Base-by-base conservation (phyloP, 2,888 invertebrate species). In the Palloptera scutellata region DNA sequence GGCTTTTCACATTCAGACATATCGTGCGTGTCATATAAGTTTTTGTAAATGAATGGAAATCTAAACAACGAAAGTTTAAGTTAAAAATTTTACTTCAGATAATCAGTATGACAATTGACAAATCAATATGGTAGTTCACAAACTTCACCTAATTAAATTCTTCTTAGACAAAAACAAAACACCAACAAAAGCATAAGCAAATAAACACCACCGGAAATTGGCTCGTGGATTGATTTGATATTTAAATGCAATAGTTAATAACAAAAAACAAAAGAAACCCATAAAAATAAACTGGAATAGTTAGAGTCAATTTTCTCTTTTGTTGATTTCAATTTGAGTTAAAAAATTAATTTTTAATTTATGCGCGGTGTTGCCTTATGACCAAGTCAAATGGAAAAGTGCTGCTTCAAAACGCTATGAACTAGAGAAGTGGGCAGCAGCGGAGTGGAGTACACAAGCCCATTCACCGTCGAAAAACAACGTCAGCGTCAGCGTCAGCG, bases 291-390 rank as follows among this genome's bases (percentile, higher is more conserved):
- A 12, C 52, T 52, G 52, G 52, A 51, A 41, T 51, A 41, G 42
- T 52, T 51, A 52, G 51, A 58, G 42, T 40, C 17, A 52, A 54
- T 59, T 60, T 43, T 54, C 51, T 60, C 53, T 10, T 58, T 41
- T 58, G n/a, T 41, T 43, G 40, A 17, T 42, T 58, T 30, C 30
- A 6, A 30, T 30, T 30, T 30, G 6, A 30, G 30, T 30, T 30
- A 30, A 30, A 10, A 62, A 42, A 20, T 45, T 43, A 17, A 51
- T 40, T 42, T 62, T 69, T 69, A 69, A 69, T 69, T 66, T 69
- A 66, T 69, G 66, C 65, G 48, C 66, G 43, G 57, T 61, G 58
- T 61, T 64, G 58, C 59, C 59, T 65, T 57, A 40, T 41, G 61
- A 30, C 65, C 19, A 40, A 43, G 42, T 62, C 43, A 20, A 13